Percentiles rank a stretch among this genome's conserved stretches.
phyloP scores from a whole-genome alignment of 2,113 vertebrate species.

The Thalassarche chlororhynchos region DNA sequence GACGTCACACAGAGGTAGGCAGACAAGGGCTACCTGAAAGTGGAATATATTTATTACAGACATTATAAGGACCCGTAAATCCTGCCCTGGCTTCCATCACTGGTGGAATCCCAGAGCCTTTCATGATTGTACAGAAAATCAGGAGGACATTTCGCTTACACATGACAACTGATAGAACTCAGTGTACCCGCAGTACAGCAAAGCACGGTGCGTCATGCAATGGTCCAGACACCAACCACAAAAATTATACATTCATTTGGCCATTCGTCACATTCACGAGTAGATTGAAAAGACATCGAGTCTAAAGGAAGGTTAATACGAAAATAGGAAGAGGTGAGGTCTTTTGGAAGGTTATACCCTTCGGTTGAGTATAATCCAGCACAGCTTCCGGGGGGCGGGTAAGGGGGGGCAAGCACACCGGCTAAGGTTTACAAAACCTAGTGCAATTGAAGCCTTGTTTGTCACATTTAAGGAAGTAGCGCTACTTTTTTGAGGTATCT shows the following conservation, averaged over 20 bases:
- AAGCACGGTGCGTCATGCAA: conserved; percentile 87
- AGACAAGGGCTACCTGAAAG: conserved; percentile 67
- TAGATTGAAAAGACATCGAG: conserved; percentile 71
- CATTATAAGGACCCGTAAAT: conserved; percentile 90
- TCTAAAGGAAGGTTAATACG: conserved; percentile 61
- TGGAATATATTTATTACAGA: conserved; percentile 90
- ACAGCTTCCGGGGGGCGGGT: background rate
- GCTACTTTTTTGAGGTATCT: conserved; percentile 68
- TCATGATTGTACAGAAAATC: conserved; percentile 82
- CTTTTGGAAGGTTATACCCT: background rate
- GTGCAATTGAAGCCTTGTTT: conserved; percentile 68
- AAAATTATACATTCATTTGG: conserved; percentile 84
- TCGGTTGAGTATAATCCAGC: conserved; percentile 9
- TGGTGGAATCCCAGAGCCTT: conserved; percentile 72
- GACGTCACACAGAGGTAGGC: background rate
- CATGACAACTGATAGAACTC: conserved; percentile 95
- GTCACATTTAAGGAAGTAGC: conserved; percentile 53
- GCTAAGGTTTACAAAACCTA: conserved; percentile 69
- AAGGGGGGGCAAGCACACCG: conserved; percentile 2
- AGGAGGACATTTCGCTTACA: conserved; percentile 72
- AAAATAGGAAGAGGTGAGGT: conserved; percentile 11
- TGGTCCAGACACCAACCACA: conserved; percentile 81
- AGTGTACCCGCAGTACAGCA: conserved; percentile 82
- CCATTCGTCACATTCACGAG: conserved; percentile 78
- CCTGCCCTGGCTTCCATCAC: conserved; percentile 77